Percentiles rank a stretch among this genome's conserved stretches.
These are phyloP conservation scores for Phataginus tetradactyla DNA, from an alignment of 2,797 vertebrate genomes.

Conservation along the genomic window DNA sequence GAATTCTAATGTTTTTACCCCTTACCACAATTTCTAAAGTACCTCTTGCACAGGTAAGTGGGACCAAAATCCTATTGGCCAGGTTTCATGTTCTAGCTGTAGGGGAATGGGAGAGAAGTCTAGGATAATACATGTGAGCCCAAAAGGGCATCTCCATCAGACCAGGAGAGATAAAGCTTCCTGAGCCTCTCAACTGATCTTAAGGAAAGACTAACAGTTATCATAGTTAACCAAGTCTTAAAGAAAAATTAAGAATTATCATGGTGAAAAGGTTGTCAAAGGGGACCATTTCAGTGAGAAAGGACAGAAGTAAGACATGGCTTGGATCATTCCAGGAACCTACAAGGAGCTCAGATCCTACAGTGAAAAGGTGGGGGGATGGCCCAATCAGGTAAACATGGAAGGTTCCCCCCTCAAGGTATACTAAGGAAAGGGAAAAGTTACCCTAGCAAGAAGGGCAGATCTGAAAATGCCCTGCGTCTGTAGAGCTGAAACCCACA, in stretches of 20 bases:
- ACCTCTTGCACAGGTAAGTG: neutral
- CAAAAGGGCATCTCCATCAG: neutral
- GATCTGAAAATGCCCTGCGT: neutral
- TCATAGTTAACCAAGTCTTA: neutral
- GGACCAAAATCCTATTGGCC: neutral
- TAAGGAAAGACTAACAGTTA: neutral
- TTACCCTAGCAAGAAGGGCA: neutral
- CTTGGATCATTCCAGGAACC: neutral
- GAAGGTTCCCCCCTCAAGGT: neutral
- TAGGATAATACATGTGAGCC: too few species aligned
- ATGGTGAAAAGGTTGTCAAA: neutral
- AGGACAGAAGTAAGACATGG: neutral
- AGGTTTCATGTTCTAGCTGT: neutral
- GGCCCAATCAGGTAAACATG: neutral
- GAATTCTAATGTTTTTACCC: constrained; percentile 2
- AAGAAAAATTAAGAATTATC: neutral
- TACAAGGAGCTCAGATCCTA: neutral
- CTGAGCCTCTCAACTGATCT: neutral
- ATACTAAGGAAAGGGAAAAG: neutral
- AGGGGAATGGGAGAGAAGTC: neutral
- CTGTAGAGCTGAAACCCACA: neutral
- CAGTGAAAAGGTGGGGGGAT: neutral
- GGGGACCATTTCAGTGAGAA: neutral
- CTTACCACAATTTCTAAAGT: constrained; percentile 1
- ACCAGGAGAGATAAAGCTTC: neutral